Evolutionary conservation across 30 jellyfish, hydroid and myxozoan genomes (phyloP).

Genomic region (Aurelia sp.): DNA sequence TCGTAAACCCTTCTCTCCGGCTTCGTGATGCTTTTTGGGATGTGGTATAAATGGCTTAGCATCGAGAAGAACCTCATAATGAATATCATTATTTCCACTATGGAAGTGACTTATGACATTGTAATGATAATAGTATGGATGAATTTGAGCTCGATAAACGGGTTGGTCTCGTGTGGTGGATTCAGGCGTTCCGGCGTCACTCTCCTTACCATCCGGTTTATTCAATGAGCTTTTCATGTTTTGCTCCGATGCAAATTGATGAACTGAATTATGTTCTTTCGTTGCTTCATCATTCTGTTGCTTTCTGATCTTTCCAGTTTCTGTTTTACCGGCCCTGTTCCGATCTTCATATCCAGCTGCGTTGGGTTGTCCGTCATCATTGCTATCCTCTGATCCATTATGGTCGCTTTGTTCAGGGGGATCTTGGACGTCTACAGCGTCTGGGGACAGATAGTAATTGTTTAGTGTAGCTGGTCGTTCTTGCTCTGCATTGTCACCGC

Average conservation of each 20-base stretch:
- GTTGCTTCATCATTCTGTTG: constrained; percentile 43
- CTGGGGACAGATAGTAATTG: constrained; percentile 18
- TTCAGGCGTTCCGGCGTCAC: constrained; percentile 1
- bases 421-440: constrained; percentile 21
- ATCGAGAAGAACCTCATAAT: constrained; percentile 3
- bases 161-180: no score
- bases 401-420: constrained; percentile 58
- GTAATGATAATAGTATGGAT: no score
- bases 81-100: no score
- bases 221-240: constrained; percentile 3
- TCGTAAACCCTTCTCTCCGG: background rate
- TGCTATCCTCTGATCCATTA: constrained; percentile 57
- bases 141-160: no score
- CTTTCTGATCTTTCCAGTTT: constrained; percentile 40
- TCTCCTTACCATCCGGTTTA: background rate
- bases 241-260: constrained; percentile 14
- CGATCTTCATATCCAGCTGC: constrained; percentile 80
- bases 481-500: background rate
- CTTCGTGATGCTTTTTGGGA: background rate
- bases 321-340: constrained; percentile 55
- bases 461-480: background rate
- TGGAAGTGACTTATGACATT: no score
- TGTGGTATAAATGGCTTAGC: constrained; percentile 43
- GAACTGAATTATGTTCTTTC: constrained; percentile 39
- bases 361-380: constrained; percentile 49